Evolutionary conservation across 2,113 vertebrate species (phyloP).

Genomic region (Enhydra lutris): DNA sequence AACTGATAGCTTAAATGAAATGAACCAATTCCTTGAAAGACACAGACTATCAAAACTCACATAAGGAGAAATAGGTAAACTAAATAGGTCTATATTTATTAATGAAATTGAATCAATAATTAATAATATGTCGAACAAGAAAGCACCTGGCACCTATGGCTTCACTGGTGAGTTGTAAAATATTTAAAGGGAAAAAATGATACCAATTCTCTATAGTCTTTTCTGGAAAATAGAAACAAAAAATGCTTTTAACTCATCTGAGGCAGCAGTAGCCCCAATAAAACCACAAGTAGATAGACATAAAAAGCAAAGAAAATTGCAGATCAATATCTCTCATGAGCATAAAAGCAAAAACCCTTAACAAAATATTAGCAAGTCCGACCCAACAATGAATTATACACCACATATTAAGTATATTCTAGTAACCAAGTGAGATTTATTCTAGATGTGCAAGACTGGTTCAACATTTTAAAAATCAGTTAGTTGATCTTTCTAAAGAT

Average conservation of each 20-base stretch:
- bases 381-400: not conserved
- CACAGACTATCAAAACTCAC: not conserved
- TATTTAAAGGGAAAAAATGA: not conserved
- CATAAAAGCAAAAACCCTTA: not conserved
- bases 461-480: not conserved
- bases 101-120: not conserved
- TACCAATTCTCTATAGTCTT: not conserved
- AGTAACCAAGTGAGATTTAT: not conserved
- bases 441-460: not conserved
- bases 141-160: not conserved
- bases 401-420: not conserved
- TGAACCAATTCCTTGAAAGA: not conserved
- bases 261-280: not conserved
- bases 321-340: not conserved
- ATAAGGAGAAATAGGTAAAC: not conserved
- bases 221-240: not conserved
- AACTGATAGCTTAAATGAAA: not conserved
- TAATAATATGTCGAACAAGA: not conserved
- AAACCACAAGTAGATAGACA: not conserved
- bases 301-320: not conserved
- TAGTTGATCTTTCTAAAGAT: no score
- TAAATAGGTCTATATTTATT: not conserved
- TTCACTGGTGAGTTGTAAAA: not conserved
- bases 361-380: not conserved
- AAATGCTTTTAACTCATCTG: not conserved